Percentiles rank a stretch among this genome's conserved stretches.
These are phyloP conservation scores for Megaptera novaeangliae DNA, from an alignment of 2,113 vertebrate species.

Conservation along the genomic window DNA sequence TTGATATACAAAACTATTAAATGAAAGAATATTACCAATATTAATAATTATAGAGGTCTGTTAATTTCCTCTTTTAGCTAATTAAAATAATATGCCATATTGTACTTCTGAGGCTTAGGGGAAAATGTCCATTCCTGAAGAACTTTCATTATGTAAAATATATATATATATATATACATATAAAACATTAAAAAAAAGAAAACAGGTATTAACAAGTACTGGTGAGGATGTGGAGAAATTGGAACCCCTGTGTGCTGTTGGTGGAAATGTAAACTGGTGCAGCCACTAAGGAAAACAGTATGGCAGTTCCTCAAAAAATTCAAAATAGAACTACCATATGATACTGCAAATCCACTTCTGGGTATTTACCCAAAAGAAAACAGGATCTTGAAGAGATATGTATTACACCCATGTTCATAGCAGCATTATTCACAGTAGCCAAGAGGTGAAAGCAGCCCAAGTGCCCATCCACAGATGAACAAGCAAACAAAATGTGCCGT, in stretches of 20 bases:
- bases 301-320: not conserved
- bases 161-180: too few species aligned
- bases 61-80: too few species aligned
- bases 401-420: not conserved
- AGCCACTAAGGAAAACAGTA: not conserved
- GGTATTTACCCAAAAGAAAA: not conserved
- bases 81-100: too few species aligned
- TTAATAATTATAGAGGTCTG: too few species aligned
- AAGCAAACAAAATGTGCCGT: too few species aligned
- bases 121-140: too few species aligned
- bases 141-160: too few species aligned
- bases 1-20: too few species aligned
- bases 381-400: not conserved
- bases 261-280: not conserved
- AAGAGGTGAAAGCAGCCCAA: not conserved
- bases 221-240: rapidly evolving
- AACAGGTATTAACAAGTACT: not conserved
- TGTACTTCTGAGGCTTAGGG: too few species aligned
- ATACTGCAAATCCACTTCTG: too few species aligned
- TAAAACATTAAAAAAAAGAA: too few species aligned
- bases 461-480: not conserved
- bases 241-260: rapidly evolving
- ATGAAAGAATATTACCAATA: too few species aligned
- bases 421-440: not conserved
- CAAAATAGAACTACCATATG: rapidly evolving